phyloP scores from a whole-genome alignment of 2,888 invertebrate species.

The Troides helena region DNA sequence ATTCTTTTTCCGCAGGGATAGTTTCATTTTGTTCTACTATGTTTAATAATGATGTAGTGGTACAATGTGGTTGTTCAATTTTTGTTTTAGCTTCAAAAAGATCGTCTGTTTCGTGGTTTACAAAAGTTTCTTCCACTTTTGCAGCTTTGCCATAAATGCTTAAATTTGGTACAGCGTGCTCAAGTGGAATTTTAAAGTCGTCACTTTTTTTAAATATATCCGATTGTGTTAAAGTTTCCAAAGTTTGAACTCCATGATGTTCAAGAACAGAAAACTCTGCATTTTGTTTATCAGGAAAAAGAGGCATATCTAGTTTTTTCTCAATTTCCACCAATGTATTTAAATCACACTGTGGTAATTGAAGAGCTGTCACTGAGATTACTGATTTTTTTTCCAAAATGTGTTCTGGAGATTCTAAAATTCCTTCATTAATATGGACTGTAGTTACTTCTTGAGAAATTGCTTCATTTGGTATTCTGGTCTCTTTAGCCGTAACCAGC shows the following conservation, averaged over 20 bases:
- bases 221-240: constrained; percentile 78
- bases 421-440: constrained; percentile 69
- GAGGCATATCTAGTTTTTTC: constrained; percentile 54
- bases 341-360: constrained; percentile 80
- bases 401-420: constrained; percentile 44
- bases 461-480: constrained; percentile 77
- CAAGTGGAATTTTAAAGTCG: constrained; percentile 56
- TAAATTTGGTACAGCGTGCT: constrained; percentile 54
- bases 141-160: constrained; percentile 70
- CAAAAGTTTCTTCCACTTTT: constrained; percentile 58
- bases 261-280: constrained; percentile 65
- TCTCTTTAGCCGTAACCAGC: constrained; percentile 57
- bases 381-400: constrained; percentile 61
- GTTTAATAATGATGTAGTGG: constrained; percentile 56
- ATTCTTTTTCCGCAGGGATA: constrained; percentile 75
- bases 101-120: constrained; percentile 53
- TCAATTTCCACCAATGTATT: constrained; percentile 81
- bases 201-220: constrained; percentile 71
- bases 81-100: constrained; percentile 48
- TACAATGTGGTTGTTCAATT: constrained; percentile 46
- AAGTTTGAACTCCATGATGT: constrained; percentile 74
- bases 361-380: constrained; percentile 70
- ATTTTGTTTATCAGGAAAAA: constrained; percentile 64
- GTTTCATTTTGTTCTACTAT: constrained; percentile 74
- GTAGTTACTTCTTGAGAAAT: constrained; percentile 79